phyloP scores from a whole-genome alignment of 1,140 invertebrate species.

The Oreohelix idahoensis region DNA sequence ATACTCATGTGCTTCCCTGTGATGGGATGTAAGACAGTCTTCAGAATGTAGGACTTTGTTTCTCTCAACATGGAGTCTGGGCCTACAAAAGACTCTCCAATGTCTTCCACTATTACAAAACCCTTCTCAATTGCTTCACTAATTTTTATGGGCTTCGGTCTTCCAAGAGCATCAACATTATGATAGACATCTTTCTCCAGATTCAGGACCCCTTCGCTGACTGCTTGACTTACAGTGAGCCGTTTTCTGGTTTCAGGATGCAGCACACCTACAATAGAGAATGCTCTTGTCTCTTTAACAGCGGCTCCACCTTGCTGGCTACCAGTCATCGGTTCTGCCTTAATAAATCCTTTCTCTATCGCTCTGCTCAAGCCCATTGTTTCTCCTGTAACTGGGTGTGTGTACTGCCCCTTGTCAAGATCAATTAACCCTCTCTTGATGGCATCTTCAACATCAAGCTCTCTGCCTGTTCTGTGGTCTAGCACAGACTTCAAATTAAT shows the following conservation, averaged over 20 bases:
- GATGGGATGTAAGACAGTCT: constrained; percentile 81
- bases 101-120: constrained; percentile 65
- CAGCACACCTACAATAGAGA: constrained; percentile 78
- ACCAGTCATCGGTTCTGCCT: constrained; percentile 58
- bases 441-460: constrained; percentile 87
- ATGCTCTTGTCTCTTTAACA: constrained; percentile 68
- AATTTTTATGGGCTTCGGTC: constrained; percentile 78
- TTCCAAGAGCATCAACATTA: constrained; percentile 57
- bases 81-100: constrained; percentile 42
- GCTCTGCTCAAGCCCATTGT: constrained; percentile 87
- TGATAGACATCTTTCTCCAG: constrained; percentile 78
- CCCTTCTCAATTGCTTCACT: constrained; percentile 84
- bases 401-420: constrained; percentile 82
- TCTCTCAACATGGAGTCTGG: constrained; percentile 57
- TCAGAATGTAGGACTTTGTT: constrained; percentile 70
- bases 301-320: constrained; percentile 47
- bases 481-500: constrained; percentile 78
- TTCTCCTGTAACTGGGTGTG: constrained; percentile 80
- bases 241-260: constrained; percentile 88
- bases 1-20: constrained; percentile 78
- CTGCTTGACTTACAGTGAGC: constrained; percentile 86
- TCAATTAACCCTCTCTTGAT: constrained; percentile 73
- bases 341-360: constrained; percentile 73
- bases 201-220: constrained; percentile 89
- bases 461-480: constrained; percentile 86